phyloP scores from a whole-genome alignment of 2,113 vertebrate species.

The Cepphus grylle region DNA sequence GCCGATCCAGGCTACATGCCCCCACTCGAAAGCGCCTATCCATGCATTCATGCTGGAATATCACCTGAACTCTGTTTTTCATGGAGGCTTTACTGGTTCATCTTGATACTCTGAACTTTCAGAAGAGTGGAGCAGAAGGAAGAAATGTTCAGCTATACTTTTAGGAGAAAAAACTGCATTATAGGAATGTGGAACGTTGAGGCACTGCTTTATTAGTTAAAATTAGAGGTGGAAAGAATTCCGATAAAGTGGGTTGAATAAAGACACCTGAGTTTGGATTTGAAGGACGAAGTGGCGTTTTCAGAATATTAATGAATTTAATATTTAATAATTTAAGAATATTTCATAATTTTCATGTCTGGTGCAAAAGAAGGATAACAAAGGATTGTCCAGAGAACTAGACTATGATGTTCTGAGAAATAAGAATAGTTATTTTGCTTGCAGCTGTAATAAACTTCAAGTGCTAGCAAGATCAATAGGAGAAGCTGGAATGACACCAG shows the following conservation, averaged over 20 bases:
- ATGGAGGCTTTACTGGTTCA: not conserved
- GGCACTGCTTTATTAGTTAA: not conserved
- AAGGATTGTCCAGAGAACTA: not conserved
- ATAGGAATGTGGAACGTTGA: not conserved
- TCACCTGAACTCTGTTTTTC: not conserved
- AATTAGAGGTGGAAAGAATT: not conserved
- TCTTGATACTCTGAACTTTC: not conserved
- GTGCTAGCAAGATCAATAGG: not conserved
- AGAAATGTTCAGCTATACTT: not conserved
- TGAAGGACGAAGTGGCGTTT: not conserved
- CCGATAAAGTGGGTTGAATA: not conserved
- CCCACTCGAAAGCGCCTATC: not conserved
- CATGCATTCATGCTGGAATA: not conserved
- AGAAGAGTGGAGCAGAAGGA: not conserved
- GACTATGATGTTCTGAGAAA: not conserved
- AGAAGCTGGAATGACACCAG: not conserved
- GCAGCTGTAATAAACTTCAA: not conserved
- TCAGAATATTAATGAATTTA: not conserved
- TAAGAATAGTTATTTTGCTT: not conserved
- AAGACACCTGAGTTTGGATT: not conserved
- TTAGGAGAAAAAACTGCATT: not conserved
- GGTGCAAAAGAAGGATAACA: not conserved
- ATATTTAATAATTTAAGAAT: not conserved
- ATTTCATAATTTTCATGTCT: not conserved
- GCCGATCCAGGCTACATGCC: fast-evolving